Conservation (phyloP, 2,888 invertebrate species). For the Tethea ocularis region DNA sequence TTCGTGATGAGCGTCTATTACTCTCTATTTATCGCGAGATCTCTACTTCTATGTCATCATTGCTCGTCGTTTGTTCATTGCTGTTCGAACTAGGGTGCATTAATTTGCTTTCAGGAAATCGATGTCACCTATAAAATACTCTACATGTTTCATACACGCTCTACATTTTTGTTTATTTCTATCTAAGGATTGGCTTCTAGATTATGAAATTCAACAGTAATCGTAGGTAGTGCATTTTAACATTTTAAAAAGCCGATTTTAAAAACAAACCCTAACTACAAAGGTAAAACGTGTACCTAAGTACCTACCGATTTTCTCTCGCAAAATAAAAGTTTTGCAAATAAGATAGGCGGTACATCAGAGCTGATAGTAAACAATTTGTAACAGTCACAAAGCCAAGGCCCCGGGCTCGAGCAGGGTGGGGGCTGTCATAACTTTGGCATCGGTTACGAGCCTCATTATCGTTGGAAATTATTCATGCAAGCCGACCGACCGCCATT, state of each 20-base stretch:
- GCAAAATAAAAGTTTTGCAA: neutral
- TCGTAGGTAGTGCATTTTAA: no score
- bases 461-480: constrained; percentile 62
- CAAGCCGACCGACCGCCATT: constrained; percentile 39
- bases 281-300: no score
- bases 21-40: constrained; percentile 55
- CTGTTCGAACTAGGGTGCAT: constrained; percentile 27
- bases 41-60: constrained; percentile 47
- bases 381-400: constrained; percentile 7
- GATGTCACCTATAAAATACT: constrained; percentile 24
- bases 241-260: no score
- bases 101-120: constrained; percentile 21
- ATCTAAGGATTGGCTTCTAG: neutral
- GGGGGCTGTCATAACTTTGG: constrained; percentile 41
- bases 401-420: constrained; percentile 1
- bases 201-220: no score
- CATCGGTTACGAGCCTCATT: constrained; percentile 47
- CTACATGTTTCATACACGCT: constrained; percentile 19
- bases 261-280: no score
- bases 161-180: neutral
- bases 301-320: neutral
- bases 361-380: constrained; percentile 14
- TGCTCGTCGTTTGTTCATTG: constrained; percentile 12
- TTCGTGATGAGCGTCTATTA: constrained; percentile 65
- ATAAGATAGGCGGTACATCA: neutral